Evolutionary conservation across 1,140 invertebrate genomes (phyloP), one percentile per base, ranked within the genome.

Genomic region (Caerostris darwini): DNA sequence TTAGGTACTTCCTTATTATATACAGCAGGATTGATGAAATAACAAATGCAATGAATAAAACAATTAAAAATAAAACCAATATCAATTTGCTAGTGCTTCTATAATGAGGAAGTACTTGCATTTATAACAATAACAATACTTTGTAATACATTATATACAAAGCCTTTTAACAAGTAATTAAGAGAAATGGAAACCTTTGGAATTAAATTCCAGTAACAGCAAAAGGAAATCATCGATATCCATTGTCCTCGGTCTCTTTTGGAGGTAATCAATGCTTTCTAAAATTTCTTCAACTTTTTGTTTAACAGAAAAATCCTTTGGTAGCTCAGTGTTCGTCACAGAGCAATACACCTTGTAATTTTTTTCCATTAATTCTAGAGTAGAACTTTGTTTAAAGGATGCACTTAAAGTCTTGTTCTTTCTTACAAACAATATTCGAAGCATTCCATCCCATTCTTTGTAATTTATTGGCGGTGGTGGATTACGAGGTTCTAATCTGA

Each of bases 381-480:
- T 98, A 82, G 98, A 97, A 10, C 97, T 97, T 95, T 98, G 98
- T 96, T 98, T 98, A 95, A 99, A 99, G 87, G 97, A 97, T 10
- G 98, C 98, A 81, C 97, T 96, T 8, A 99, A 96, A 4, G 98
- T 99, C 97, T 99, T 99, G 95, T 99, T 99, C 96, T 99, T 99
- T 95, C 99, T 97, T 1, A 98, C 97, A 96, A 99, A 99, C 54
- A 97, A 98, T 95, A 99, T 99, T 17, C 99, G 97, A 0, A 99
- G 98, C 19, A 99, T 96, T 8, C 99, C 99, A 97, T 99, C 99
- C 99, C 99, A 99, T 97, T 99, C 99, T 95, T 97, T 97, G 96
- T 99, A 99, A 96, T 99, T 99, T 56, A 99, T 98, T 12, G 98
- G 97, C 56, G 99, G 99, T 61, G 99, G 98, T 83, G 99, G 99